Base-by-base conservation (phyloP, 1,140 invertebrate genomes). In the Schlechtendalia chinensis region DNA sequence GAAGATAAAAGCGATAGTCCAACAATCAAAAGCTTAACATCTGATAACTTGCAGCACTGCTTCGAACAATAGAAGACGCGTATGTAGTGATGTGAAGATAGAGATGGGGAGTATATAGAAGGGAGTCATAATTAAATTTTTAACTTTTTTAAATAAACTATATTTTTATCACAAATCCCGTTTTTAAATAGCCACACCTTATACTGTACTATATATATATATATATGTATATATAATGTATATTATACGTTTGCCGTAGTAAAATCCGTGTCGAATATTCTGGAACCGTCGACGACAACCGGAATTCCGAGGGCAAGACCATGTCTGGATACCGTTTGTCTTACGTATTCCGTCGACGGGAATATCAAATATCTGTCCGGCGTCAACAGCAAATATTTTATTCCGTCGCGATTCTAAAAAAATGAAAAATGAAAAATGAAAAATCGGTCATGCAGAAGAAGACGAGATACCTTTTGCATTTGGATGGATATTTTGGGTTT, bases 291-390 rank as follows among this genome's bases (percentile, higher is more conserved):
- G 17, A 95, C 90, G 2, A 95, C 92, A 2, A 94, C 92, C 5
- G 92, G 92, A 12, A 91, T 87, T 27, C 87, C 88, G 82, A 88
- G 88, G 65, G 89, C 86, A 16, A 88, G 86, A 39, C 91, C 91
- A 84, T 91, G 91, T 85, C 95, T 95, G 22, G 90, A 93, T 17
- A 96, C 92, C 47, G 93, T 87, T 82, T 91, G 90, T 79, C 93
- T 88, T 56, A 96, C 90, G 86, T 95, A 95, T 84, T 96, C 94
- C 61, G 94, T 92, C 0, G 93, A 94, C 4, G 94, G 94, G 86
- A 96, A 96, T 83, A 94, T 93, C 1, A 96, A 87, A 84, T 93
- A 94, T 69, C 94, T 89, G 85, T 94, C 93, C 12, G 93, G 92
- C 1, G 92, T 93, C 58, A 96, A 86, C 87, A 95, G 90, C 29